Conservation (phyloP, 2,888 invertebrate species). For the Stenotaenia linearis region DNA sequence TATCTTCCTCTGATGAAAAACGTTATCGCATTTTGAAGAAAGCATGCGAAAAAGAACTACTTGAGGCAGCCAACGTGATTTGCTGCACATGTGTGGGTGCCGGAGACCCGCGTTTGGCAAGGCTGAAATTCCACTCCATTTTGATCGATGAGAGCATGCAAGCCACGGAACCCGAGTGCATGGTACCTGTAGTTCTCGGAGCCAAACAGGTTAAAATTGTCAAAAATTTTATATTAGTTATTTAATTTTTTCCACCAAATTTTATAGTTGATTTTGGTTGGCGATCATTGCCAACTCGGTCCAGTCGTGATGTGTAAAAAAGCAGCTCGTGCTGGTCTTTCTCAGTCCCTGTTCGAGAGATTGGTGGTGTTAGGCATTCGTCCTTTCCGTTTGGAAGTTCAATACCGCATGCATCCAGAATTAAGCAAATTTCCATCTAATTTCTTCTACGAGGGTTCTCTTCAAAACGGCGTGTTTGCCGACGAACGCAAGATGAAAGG, state of each 20-base stretch:
- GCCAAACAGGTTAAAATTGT: constrained; percentile 65
- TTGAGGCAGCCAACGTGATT: constrained; percentile 96
- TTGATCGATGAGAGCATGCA: constrained; percentile 97
- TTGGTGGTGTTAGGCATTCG: constrained; percentile 94
- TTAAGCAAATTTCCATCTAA: constrained; percentile 96
- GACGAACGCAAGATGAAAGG: constrained; percentile 84
- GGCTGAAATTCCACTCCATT: constrained; percentile 91
- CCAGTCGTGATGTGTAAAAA: constrained; percentile 99
- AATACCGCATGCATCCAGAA: constrained; percentile 99
- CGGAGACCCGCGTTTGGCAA: constrained; percentile 87
- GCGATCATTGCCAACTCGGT: constrained; percentile 97
- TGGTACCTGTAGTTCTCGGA: constrained; percentile 97
- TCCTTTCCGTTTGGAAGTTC: constrained; percentile 93
- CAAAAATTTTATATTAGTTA: not conserved
- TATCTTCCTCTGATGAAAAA: constrained; percentile 92
- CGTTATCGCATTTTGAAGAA: constrained; percentile 85
- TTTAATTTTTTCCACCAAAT: not conserved
- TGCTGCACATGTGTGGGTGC: constrained; percentile 99
- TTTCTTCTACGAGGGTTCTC: constrained; percentile 97
- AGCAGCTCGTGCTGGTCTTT: constrained; percentile 92
- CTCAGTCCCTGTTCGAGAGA: constrained; percentile 94
- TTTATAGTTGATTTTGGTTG: constrained; percentile 77
- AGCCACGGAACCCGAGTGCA: constrained; percentile 95
- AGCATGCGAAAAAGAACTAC: constrained; percentile 78
- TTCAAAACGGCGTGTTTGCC: constrained; percentile 97